Percentiles rank a stretch among this genome's conserved stretches.
Evolutionary conservation across 2,113 vertebrate genomes (phyloP).

Genomic region (Tangachromis dhanisi): DNA sequence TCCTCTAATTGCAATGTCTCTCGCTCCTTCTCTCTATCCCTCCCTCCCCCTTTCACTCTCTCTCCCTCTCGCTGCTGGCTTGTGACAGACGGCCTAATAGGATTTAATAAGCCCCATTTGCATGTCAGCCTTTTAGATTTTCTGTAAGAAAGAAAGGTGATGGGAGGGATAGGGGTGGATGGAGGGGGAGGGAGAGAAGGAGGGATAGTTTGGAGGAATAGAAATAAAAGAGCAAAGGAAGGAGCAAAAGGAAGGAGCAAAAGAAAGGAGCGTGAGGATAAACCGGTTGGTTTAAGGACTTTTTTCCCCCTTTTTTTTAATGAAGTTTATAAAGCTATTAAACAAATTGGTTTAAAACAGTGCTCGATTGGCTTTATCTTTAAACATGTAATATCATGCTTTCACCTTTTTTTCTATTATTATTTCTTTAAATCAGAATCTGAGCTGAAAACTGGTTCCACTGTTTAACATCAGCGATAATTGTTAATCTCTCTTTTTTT

Average conservation of each 20-base stretch:
- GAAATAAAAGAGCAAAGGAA: neutral
- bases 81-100: slow-evolving; percentile 67
- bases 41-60: neutral
- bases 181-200: neutral
- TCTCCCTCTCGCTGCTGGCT: slow-evolving; percentile 30
- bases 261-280: neutral
- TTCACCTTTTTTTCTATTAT: neutral
- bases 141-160: slow-evolving; percentile 56
- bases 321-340: neutral
- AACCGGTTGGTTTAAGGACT: slow-evolving; percentile 1
- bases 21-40: neutral
- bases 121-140: slow-evolving; percentile 69
- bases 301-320: neutral
- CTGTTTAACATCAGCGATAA: neutral
- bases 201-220: neutral
- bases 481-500: neutral
- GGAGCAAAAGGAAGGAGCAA: neutral
- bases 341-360: neutral
- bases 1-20: neutral
- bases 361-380: neutral
- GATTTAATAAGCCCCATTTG: slow-evolving; percentile 72
- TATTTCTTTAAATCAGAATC: neutral
- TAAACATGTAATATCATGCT: neutral
- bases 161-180: slow-evolving; percentile 14
- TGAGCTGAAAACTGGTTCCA: neutral